Conservation (phyloP, 2,113 vertebrate genomes). For the Menura novaehollandiae region DNA sequence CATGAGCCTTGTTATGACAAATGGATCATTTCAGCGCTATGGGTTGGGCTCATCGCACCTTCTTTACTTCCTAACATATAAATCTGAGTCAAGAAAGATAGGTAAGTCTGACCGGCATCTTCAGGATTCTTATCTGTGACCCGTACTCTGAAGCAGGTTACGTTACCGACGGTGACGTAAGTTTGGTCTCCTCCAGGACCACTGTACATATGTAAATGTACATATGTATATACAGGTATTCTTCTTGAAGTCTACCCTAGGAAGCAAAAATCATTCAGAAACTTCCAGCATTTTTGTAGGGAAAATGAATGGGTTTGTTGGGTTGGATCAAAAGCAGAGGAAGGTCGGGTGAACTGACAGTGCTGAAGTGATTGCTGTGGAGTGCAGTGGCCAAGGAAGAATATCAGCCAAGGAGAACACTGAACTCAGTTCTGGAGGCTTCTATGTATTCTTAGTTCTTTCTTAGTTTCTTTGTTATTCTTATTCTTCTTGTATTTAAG, state of each 20-base stretch:
- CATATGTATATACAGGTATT: not conserved
- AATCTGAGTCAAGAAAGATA: not conserved
- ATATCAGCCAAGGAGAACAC: not conserved
- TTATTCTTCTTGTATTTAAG: not conserved
- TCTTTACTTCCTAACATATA: not conserved
- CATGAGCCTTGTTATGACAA: not conserved
- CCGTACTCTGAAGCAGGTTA: not conserved
- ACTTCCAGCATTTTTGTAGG: not conserved
- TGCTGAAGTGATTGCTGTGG: not conserved
- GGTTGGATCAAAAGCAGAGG: not conserved
- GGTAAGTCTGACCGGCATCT: too few species aligned
- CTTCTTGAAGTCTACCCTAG: not conserved
- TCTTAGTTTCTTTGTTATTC: too few species aligned
- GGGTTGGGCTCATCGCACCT: not conserved
- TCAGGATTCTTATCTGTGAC: not conserved
- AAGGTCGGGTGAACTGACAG: not conserved
- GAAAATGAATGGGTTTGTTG: not conserved
- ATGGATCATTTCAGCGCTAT: not conserved
- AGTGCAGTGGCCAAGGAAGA: not conserved
- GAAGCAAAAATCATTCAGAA: not conserved
- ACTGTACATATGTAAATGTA: not conserved
- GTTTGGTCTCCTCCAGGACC: not conserved
- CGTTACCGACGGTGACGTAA: not conserved
- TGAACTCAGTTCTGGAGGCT: not conserved
- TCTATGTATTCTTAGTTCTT: too few species aligned